Conservation (phyloP, 2,113 vertebrate species). For the Craseonycteris thonglongyai region DNA sequence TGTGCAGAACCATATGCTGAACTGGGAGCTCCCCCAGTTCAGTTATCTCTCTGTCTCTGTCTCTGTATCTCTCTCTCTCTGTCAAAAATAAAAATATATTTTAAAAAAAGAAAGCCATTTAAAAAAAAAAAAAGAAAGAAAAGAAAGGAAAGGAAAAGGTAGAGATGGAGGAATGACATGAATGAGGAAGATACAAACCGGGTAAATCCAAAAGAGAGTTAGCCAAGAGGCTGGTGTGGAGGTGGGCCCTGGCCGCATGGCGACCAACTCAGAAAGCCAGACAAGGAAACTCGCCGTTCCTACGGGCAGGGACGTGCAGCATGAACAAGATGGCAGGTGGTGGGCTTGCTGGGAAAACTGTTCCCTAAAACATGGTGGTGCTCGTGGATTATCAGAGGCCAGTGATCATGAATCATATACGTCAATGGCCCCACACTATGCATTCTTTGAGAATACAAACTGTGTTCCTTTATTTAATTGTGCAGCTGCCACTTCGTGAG, state of each 20-base stretch:
- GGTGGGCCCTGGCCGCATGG: not conserved
- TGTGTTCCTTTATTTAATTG: not conserved
- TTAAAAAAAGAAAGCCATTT: too few species aligned
- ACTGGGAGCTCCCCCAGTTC: too few species aligned
- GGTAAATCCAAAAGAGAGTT: too few species aligned
- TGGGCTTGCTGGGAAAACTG: not conserved
- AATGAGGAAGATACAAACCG: not conserved
- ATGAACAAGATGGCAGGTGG: not conserved
- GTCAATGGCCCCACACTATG: not conserved
- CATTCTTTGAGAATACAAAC: not conserved
- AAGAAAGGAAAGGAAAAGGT: not conserved
- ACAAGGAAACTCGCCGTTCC: not conserved
- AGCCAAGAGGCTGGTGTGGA: not conserved
- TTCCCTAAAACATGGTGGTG: too few species aligned
- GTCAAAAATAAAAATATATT: too few species aligned
- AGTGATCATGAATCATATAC: not conserved
- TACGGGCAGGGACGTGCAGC: too few species aligned
- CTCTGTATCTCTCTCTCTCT: too few species aligned
- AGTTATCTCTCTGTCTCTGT: too few species aligned
- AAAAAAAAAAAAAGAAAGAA: too few species aligned
- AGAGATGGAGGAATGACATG: not conserved
- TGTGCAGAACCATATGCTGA: too few species aligned
- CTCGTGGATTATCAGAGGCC: rapidly evolving
- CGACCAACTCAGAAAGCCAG: not conserved
- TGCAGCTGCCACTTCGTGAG: not conserved